A percentile compares a stretch with the other conserved stretches of the same genome.
phyloP scores from a whole-genome alignment of 2,888 invertebrate species.

The Strigamia crassipes region DNA sequence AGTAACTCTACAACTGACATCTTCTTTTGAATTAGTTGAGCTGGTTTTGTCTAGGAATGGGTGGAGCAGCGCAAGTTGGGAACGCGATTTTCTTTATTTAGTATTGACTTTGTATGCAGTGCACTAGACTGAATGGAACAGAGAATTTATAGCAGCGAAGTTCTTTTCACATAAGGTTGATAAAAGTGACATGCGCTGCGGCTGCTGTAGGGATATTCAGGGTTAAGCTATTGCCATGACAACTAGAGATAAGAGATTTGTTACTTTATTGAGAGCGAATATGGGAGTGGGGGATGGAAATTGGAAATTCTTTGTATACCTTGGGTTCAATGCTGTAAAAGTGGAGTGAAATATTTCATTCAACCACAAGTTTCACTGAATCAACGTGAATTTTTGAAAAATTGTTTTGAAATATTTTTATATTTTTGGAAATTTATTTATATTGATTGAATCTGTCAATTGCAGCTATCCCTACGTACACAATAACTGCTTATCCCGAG shows the following conservation, averaged over 20 bases:
- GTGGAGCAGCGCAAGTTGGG: background rate
- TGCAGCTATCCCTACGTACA: slow-evolving; percentile 14
- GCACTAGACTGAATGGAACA: background rate
- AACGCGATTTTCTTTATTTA: background rate
- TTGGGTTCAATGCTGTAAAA: background rate
- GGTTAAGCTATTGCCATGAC: slow-evolving; percentile 32
- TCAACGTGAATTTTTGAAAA: background rate
- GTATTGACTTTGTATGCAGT: slow-evolving; percentile 17
- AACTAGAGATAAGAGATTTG: slow-evolving; percentile 25
- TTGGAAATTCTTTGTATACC: background rate
- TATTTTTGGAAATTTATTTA: background rate
- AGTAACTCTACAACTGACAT: background rate
- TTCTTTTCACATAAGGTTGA: slow-evolving; percentile 17
- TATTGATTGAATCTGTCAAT: slow-evolving; percentile 4
- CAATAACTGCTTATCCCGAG: slow-evolving; percentile 50
- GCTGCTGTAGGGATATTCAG: background rate
- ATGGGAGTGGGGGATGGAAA: background rate
- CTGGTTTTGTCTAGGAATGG: background rate
- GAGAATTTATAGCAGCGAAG: background rate
- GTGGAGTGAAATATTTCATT: background rate
- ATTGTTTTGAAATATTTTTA: background rate
- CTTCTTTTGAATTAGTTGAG: background rate
- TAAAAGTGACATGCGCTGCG: slow-evolving; percentile 7
- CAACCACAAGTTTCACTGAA: background rate
- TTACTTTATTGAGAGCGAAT: slow-evolving; percentile 13